phyloP scores from a whole-genome alignment of 2,888 invertebrate species.

The Cheilosia scutellata region DNA sequence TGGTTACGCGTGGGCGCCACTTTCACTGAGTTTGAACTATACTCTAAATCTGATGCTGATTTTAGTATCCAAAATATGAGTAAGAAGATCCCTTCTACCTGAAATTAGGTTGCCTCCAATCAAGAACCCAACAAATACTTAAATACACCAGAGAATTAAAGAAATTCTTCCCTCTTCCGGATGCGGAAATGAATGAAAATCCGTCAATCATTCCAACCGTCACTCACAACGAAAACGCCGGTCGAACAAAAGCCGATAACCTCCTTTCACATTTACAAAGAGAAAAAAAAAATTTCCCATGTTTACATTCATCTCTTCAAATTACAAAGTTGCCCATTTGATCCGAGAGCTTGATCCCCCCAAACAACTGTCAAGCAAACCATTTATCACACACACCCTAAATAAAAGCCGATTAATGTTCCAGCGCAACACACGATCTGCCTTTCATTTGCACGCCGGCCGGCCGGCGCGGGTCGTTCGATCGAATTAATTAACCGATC shows the following conservation, averaged over 20 bases:
- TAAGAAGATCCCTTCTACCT: too few species aligned
- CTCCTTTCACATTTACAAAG: conserved; percentile 44
- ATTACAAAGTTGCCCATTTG: conserved; percentile 40
- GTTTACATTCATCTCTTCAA: conserved; percentile 44
- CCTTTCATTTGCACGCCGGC: conserved; percentile 73
- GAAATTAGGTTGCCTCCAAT: too few species aligned
- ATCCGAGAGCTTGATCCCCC: conserved; percentile 35
- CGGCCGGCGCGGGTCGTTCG: conserved; percentile 12
- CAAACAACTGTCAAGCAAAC: conserved; percentile 70
- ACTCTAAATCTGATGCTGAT: too few species aligned
- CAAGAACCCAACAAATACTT: too few species aligned
- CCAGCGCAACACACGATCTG: conserved; percentile 68
- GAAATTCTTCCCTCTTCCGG: too few species aligned
- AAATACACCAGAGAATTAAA: too few species aligned
- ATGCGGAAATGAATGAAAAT: too few species aligned
- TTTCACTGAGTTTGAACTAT: too few species aligned
- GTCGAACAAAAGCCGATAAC: conserved; percentile 26
- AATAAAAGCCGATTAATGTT: conserved; percentile 69
- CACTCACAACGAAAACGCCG: too few species aligned
- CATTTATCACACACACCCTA: conserved; percentile 73
- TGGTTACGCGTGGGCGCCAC: too few species aligned
- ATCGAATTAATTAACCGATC: conserved; percentile 75
- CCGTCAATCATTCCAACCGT: too few species aligned
- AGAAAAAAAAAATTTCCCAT: conserved; percentile 10
- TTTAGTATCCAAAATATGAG: too few species aligned